Base-by-base conservation (phyloP, 2,113 vertebrate species). In the Struthidea cinerea region DNA sequence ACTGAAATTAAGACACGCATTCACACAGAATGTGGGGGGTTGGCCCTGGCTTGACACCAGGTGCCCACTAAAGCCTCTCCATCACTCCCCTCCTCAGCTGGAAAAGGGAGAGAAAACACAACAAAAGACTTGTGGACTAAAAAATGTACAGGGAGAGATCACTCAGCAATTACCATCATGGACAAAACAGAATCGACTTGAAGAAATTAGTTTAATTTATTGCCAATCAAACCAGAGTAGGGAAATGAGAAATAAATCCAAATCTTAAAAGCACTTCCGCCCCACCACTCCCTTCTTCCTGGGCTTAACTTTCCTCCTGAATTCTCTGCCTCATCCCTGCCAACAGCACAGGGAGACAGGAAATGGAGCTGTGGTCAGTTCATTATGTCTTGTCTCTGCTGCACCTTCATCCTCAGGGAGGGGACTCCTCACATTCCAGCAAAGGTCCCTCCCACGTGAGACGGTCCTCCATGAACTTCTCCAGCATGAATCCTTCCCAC, bases 161-260 rank as follows among this genome's bases (percentile, higher is more conserved):
- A 19, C 8, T 68, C 17, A 16, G 21, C n/a, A 16, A 11, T 46
- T 68, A 27, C 17, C 0, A 2, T 9, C 8, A 41, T 5, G 7
- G 9, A 12, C 8, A 42, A 69, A 83, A 53, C n/a, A 75, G n/a
- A 75, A 46, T 22, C 0, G 0, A 16, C 39, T 30, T 35, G 32
- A 68, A 76, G 13, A 67, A 67, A 41, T 49, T 28, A n/a, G 2
- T 64, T 65, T 56, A 23, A 75, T 41, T n/a, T 49, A 28, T 56
- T 49, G 5, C 13, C 4, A 49, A 30, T 49, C 10, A 65, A 75
- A 75, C 41, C 26, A 56, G 42, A 56, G 23, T 30, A 56, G 16
- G 19, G 8, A 85, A 56, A 49, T 11, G 12, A 85, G 50, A 85
- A 65, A 65, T 23, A 7, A 75, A 56, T 41, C 19, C 24, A n/a